Percentiles rank a stretch among this genome's conserved stretches.
Evolutionary conservation across 2,113 vertebrate genomes (phyloP).

Genomic region (Vombatus ursinus): DNA sequence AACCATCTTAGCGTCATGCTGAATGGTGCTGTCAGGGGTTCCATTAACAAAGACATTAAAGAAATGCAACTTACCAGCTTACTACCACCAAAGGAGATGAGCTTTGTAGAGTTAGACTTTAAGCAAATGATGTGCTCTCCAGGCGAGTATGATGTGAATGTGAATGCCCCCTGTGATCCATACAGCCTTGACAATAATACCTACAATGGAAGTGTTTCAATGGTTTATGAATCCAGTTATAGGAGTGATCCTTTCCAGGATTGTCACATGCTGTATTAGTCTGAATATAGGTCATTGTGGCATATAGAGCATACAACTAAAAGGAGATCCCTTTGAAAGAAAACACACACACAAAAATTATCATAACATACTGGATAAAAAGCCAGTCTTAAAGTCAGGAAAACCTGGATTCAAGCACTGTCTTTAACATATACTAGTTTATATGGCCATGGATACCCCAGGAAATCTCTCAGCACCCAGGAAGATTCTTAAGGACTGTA

Average conservation of each 20-base stretch:
- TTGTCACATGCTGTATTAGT: not conserved
- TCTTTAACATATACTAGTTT: no score
- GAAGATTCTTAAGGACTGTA: not conserved
- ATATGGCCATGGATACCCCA: no score
- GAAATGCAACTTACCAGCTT: conserved; percentile 87
- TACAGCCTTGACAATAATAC: conserved; percentile 89
- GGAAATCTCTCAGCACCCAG: not conserved
- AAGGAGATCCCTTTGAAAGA: not conserved
- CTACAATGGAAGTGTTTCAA: conserved; percentile 77
- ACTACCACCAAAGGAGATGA: conserved; percentile 86
- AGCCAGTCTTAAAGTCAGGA: not conserved
- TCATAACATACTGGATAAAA: not conserved
- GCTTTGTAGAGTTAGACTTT: conserved; percentile 90
- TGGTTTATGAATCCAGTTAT: not conserved
- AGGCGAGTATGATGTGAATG: conserved; percentile 88
- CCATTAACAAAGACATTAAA: not conserved
- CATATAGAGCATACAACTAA: not conserved
- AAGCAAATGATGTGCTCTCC: conserved; percentile 92
- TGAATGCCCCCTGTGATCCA: conserved; percentile 88
- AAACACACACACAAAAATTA: not conserved
- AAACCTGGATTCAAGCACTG: not conserved
- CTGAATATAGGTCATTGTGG: not conserved
- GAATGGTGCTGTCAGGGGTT: not conserved
- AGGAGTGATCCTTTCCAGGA: not conserved
- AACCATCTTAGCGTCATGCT: not conserved